Evolutionary conservation across 1,140 invertebrate species (phyloP).

Genomic region (Elymnias hypermnestra): DNA sequence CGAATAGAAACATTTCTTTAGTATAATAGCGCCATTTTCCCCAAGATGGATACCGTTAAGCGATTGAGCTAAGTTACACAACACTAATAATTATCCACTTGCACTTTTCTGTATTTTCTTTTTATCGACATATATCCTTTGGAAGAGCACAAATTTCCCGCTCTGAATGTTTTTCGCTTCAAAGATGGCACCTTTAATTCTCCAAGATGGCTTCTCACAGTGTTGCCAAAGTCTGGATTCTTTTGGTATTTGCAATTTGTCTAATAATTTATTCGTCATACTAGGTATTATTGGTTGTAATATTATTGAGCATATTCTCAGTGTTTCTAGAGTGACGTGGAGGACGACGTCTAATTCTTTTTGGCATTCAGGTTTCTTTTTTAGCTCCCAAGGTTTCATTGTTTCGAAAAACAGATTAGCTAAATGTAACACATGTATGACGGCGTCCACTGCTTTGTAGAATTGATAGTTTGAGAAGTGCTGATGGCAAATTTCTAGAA

Average conservation of each 20-base stretch:
- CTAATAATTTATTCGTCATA: constrained; percentile 79
- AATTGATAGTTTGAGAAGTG: constrained; percentile 89
- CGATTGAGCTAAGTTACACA: no score
- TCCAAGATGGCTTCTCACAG: constrained; percentile 50
- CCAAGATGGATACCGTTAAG: no score
- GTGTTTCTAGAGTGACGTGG: constrained; percentile 88
- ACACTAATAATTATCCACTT: constrained; percentile 33
- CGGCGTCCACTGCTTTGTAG: constrained; percentile 88
- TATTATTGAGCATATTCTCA: constrained; percentile 86
- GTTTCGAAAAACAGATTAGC: constrained; percentile 92
- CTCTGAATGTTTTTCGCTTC: constrained; percentile 51
- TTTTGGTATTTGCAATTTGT: constrained; percentile 79
- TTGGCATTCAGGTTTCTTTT: constrained; percentile 60
- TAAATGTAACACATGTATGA: constrained; percentile 84
- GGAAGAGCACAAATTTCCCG: constrained; percentile 62
- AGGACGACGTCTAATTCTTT: constrained; percentile 84
- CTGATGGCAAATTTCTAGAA: constrained; percentile 75
- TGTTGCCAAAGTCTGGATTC: constrained; percentile 45
- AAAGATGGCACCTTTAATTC: constrained; percentile 41
- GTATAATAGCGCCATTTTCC: no score
- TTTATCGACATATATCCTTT: constrained; percentile 52
- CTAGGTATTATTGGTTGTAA: constrained; percentile 91
- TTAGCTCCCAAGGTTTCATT: constrained; percentile 91
- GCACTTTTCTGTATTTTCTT: constrained; percentile 37
- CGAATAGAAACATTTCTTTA: no score